Base-by-base conservation (phyloP, 2,888 invertebrate species). In the Leptogaster cylindrica region DNA sequence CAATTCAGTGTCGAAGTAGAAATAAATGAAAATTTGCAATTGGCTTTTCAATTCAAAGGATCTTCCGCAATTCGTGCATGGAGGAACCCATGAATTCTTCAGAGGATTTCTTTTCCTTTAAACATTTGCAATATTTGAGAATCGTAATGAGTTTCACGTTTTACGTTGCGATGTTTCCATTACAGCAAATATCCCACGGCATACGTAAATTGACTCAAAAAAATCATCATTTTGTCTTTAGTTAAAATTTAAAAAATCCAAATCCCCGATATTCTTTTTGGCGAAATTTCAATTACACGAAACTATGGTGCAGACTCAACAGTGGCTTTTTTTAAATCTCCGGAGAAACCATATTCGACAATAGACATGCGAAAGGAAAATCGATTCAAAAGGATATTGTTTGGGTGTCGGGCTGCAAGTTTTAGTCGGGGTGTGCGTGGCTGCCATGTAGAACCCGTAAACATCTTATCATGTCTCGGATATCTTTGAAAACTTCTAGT, bases 331-430 rank as follows among this genome's bases (percentile, higher is more conserved):
- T 14, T 16, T 2, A 39, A 58, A 58, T 58, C 58, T 58, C 39
- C 4, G 12, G 58, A 58, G 39, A 39, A 58, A 58, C 39, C 58
- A 39, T 39, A 58, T 36, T 58, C n/a, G 25, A 39, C 39, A 23
- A n/a, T n/a, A n/a, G n/a, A 58, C 20, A 58, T 39, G 39, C 39
- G 58, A 58, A 39, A n/a, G 12, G 58, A 39, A 58, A 58, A 58
- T 58, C 58, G 58, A 58, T 58, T 58, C 39, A 20, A 20, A 27
- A 39, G n/a, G 58, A 58, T 14, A 39, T 36, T 39, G 39, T 23
- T 25, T 36, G 36, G 25, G 4, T 58, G 23, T 5, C 8, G 33
- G 33, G 18, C 14, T 25, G 14, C 25, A 39, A 31, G 51, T 16
- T 52, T 31, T 31, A 16, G 31, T 8, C 8, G 2, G 12, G 58